phyloP scores from a whole-genome alignment of 2,888 invertebrate species.

The Cerastis leucographa region DNA sequence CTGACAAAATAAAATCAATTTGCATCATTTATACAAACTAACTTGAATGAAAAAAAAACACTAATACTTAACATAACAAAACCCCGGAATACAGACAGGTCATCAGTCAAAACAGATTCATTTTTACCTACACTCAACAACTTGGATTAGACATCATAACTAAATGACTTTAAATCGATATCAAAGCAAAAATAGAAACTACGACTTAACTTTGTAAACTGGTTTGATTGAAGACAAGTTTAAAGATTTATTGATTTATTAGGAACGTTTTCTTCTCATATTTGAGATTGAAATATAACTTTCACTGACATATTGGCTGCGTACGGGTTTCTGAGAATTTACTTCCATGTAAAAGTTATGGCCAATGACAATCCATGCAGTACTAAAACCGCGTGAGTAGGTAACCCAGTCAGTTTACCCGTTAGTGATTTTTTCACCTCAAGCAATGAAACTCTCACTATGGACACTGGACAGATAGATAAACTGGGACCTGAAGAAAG shows the following conservation, averaged over 20 bases:
- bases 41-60: constrained; percentile 2
- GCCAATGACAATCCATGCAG: constrained; percentile 4
- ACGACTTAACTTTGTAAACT: constrained; percentile 37
- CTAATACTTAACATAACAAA: background rate
- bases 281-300: constrained; percentile 58
- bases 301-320: constrained; percentile 50
- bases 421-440: too few relatives aligned
- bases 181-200: constrained; percentile 57
- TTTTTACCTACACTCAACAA: constrained; percentile 38
- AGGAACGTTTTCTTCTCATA: constrained; percentile 39
- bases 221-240: constrained; percentile 53
- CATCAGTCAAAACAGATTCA: constrained; percentile 49
- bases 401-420: background rate
- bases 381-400: background rate
- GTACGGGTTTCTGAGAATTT: constrained; percentile 13
- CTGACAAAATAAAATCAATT: constrained; percentile 35
- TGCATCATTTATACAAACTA: constrained; percentile 13
- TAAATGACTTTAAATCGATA: constrained; percentile 38
- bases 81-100: constrained; percentile 20
- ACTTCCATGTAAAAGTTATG: background rate
- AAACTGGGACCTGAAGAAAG: background rate
- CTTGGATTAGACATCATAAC: constrained; percentile 33
- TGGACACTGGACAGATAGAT: background rate
- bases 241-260: constrained; percentile 62
- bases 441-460: background rate